Percentiles rank a stretch among this genome's conserved stretches.
phyloP scores from a whole-genome alignment of 2,888 invertebrate genomes.

The Scaptomyza cyrtandrae region DNA sequence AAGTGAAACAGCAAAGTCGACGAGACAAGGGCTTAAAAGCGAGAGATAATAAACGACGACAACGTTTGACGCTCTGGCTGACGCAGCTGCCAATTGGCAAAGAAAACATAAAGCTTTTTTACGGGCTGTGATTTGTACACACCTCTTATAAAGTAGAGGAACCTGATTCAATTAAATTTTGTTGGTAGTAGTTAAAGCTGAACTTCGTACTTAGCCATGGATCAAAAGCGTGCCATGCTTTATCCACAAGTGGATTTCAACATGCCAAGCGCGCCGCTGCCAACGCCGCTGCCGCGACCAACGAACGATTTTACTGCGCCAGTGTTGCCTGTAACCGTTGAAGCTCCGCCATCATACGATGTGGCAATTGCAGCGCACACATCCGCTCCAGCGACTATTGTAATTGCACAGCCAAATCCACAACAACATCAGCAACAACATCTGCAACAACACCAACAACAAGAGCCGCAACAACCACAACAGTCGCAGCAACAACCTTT shows the following conservation, averaged over 20 bases:
- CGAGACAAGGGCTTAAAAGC: conserved; percentile 9
- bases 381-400: conserved; percentile 37
- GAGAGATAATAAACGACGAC: conserved; percentile 4
- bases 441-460: conserved; percentile 18
- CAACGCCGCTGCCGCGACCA: conserved; percentile 28
- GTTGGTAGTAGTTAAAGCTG: conserved; percentile 27
- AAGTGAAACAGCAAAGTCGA: conserved; percentile 53
- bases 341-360: conserved; percentile 83
- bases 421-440: conserved; percentile 2
- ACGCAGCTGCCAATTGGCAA: conserved; percentile 39
- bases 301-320: conserved; percentile 21
- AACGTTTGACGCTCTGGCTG: not conserved
- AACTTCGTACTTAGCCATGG: conserved; percentile 75
- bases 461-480: conserved; percentile 22
- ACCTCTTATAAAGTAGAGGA: conserved; percentile 17
- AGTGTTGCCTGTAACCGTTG: conserved; percentile 44
- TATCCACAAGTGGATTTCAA: conserved; percentile 79
- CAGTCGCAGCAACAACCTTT: conserved; percentile 29
- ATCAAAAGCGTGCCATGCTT: conserved; percentile 83
- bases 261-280: conserved; percentile 56
- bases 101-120: conserved; percentile 49
- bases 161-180: conserved; percentile 33
- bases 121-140: conserved; percentile 27
- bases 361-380: conserved; percentile 65
- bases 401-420: conserved; percentile 50